Percentiles rank a stretch among this genome's conserved stretches.
Evolutionary conservation across 2,113 vertebrate species (phyloP).

Genomic region (Coracopsis vasa): DNA sequence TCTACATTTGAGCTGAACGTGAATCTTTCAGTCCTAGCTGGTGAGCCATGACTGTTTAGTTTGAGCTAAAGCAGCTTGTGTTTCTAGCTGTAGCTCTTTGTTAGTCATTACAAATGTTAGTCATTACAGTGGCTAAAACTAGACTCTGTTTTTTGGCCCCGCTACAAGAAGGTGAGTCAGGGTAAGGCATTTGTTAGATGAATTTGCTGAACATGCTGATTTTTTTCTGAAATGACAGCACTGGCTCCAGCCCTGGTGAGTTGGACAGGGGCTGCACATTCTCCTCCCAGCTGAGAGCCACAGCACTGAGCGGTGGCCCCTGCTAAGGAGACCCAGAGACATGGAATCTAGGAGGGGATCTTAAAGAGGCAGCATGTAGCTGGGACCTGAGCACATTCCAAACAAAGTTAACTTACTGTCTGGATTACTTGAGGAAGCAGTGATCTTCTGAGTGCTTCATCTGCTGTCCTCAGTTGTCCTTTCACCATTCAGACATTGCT

Average conservation of each 20-base stretch:
- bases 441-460: neutral
- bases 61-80: conserved; percentile 32
- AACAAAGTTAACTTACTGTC: neutral
- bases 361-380: neutral
- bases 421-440: neutral
- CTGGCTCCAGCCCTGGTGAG: neutral
- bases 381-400: neutral
- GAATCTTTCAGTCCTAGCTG: conserved; percentile 17
- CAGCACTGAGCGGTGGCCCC: neutral
- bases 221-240: neutral
- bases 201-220: conserved; percentile 11
- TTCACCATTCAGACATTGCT: neutral
- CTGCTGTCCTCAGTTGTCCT: neutral
- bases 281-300: neutral
- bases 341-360: neutral
- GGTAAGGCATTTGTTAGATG: neutral
- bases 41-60: conserved; percentile 20
- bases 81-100: conserved; percentile 10
- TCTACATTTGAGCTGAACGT: neutral
- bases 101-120: conserved; percentile 27
- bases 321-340: neutral
- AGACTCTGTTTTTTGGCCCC: neutral
- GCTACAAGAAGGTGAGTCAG: neutral
- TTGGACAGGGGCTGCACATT: neutral
- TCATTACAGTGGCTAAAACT: conserved; percentile 10